These are phyloP conservation scores for Pagrus major DNA, from an alignment of 2,113 vertebrate species.

Conservation along the genomic window DNA sequence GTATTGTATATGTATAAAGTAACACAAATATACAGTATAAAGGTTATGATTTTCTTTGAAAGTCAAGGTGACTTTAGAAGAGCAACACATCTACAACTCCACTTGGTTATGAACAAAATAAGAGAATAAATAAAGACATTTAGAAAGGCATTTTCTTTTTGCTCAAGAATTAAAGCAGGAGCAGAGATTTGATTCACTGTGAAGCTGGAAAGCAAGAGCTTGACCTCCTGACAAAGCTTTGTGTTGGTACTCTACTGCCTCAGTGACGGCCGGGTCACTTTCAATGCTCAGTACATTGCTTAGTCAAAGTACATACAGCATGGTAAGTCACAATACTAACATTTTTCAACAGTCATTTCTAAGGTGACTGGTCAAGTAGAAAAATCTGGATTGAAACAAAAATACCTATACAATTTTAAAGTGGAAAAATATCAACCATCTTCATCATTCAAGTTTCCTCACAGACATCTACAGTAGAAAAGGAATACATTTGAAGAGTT, in stretches of 20 bases:
- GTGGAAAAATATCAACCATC: conserved; percentile 62
- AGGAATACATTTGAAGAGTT: conserved; percentile 73
- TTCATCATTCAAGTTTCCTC: conserved; percentile 60
- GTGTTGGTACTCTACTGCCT: conserved; percentile 12
- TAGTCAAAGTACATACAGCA: conserved; percentile 53
- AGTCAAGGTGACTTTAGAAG: conserved; percentile 69
- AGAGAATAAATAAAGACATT: conserved; percentile 77
- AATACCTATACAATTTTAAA: conserved; percentile 46
- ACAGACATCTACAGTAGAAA: conserved; percentile 63
- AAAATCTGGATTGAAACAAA: conserved; percentile 59
- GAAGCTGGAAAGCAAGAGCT: conserved; percentile 37
- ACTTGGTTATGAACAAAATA: conserved; percentile 70
- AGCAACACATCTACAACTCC: conserved; percentile 56
- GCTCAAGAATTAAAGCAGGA: conserved; percentile 35
- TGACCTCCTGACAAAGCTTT: conserved; percentile 27
- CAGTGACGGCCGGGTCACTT: conserved; percentile 48
- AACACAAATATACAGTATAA: conserved; percentile 75
- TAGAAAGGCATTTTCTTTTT: conserved; percentile 43
- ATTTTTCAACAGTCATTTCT: conserved; percentile 32
- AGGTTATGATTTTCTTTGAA: conserved; percentile 68
- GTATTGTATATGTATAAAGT: conserved; percentile 63
- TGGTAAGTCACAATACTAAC: conserved; percentile 37
- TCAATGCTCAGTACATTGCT: conserved; percentile 8
- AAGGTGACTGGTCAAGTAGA: conserved; percentile 54
- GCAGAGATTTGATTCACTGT: conserved; percentile 17